These are phyloP conservation scores for Brachyrhaphis roseni DNA, from an alignment of 2,797 vertebrate species.

Conservation along the genomic window DNA sequence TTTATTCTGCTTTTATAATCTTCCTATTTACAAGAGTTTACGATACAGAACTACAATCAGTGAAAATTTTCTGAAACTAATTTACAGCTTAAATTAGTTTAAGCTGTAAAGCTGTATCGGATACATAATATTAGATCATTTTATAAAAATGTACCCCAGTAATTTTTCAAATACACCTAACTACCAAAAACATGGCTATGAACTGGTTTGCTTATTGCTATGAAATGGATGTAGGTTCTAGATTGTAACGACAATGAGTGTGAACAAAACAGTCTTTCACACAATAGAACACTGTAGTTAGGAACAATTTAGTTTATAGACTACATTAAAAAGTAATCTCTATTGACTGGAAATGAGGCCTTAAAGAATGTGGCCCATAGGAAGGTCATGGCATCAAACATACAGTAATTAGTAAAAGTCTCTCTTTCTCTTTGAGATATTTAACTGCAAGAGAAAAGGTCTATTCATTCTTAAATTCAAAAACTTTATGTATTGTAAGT, in stretches of 20 bases:
- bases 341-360: not conserved
- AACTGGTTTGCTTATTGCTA: not conserved
- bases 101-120: no score
- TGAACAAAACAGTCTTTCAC: not conserved
- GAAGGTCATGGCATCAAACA: not conserved
- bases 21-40: not conserved
- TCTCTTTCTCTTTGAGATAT: constrained; percentile 3
- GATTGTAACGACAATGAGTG: not conserved
- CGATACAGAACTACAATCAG: not conserved
- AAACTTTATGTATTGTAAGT: not conserved
- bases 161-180: not conserved
- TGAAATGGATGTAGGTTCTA: not conserved
- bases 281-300: not conserved
- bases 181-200: not conserved
- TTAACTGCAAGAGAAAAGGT: constrained; percentile 16
- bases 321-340: not conserved
- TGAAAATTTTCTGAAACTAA: not conserved
- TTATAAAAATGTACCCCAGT: not conserved
- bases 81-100: not conserved
- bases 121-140: not conserved
- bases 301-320: not conserved
- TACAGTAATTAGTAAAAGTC: not conserved
- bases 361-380: not conserved
- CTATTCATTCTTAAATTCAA: not conserved
- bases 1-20: not conserved